Base-by-base conservation (phyloP, 2,113 vertebrate genomes). In the Paramormyrops kingsleyae region DNA sequence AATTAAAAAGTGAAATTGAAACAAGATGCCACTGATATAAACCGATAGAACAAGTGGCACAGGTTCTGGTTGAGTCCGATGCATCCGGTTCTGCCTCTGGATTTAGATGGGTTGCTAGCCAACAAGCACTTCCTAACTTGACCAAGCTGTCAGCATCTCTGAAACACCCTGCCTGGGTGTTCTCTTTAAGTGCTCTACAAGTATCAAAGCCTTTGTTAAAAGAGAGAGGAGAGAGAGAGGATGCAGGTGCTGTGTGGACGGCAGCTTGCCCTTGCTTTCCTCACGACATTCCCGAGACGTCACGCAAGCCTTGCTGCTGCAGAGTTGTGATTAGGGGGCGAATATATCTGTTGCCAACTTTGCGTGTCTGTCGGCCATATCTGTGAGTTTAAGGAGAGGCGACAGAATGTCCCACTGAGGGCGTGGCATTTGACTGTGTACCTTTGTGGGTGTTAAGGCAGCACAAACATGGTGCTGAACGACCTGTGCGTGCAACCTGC, bases 201-300 rank as follows among this genome's bases (percentile, higher is more conserved):
- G 92, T 93, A 93, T 94, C 92, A 94, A 93, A 93, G 90, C 59
- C 19, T 86, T 70, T 27, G 12, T 86, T 42, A 89, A 92, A 88
- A 91, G 42, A 83, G 90, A 59, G 89, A 89, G 39, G 44, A 50
- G 52, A 5, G 44, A 70, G 13, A 24, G 74, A 46, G 9, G 52
- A 10, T 87, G 87, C 53, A 7, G 66, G 66, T 12, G 27, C n/a
- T 31, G 9, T 10, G 31, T 31, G 70, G 31, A 39, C 5, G 15
- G 70, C 70, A 39, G 27, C 31, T 3, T 31, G 74, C 35, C 39
- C 31, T 39, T 39, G 8, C 21, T 12, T 56, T 59, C 52, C 86
- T 87, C 31, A 44, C 1, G 4, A 42, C 19, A 42, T 42, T 35
- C 31, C 86, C 62, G 56, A 42, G 9, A 13, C 56, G n/a, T 42